Conservation (phyloP, 2,888 invertebrate genomes). For the Eupithecia dodoneata region DNA sequence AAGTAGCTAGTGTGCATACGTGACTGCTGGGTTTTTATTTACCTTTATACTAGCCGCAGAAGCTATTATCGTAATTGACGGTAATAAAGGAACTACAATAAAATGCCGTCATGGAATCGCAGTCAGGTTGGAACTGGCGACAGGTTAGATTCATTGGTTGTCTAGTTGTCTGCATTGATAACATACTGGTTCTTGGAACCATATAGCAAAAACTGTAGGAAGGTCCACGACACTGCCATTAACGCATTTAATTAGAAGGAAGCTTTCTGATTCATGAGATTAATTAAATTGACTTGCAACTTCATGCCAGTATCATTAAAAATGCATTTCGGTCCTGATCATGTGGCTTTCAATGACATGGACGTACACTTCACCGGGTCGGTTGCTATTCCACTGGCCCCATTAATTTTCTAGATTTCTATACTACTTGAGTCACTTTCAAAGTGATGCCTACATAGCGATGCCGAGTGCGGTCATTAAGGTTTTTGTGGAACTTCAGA, state of each 20-base stretch:
- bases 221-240: slow-evolving; percentile 19
- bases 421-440: slow-evolving; percentile 36
- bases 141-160: slow-evolving; percentile 36
- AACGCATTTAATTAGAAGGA: slow-evolving; percentile 28
- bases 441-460: slow-evolving; percentile 40
- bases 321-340: background rate
- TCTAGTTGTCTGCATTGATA: slow-evolving; percentile 16
- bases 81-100: slow-evolving; percentile 64
- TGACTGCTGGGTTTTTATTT: slow-evolving; percentile 49
- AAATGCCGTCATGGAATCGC: slow-evolving; percentile 43
- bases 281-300: background rate
- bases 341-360: background rate
- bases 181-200: slow-evolving; percentile 32
- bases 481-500: slow-evolving; percentile 42
- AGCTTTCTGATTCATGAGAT: slow-evolving; percentile 16
- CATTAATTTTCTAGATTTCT: slow-evolving; percentile 27
- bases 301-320: background rate
- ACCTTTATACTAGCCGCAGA: slow-evolving; percentile 55
- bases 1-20: slow-evolving; percentile 45
- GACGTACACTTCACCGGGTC: background rate
- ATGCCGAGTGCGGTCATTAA: slow-evolving; percentile 37
- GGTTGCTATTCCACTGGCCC: slow-evolving; percentile 13
- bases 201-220: slow-evolving; percentile 30
- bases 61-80: slow-evolving; percentile 62
- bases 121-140: slow-evolving; percentile 21